These are phyloP conservation scores for Chaetogeoica ovagalla DNA, from an alignment of 2,888 invertebrate species.

Conservation along the genomic window DNA sequence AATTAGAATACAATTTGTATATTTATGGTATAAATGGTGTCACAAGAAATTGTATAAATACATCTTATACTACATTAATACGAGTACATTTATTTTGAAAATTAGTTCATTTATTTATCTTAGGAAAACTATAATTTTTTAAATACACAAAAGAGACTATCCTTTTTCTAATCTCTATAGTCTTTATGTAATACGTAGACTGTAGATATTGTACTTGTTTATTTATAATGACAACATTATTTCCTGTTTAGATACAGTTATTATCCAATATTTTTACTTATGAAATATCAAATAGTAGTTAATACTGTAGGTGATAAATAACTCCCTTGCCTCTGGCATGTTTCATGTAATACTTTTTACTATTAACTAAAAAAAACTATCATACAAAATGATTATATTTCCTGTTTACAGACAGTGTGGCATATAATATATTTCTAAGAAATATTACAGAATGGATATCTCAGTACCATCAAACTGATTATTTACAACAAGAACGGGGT, in stretches of 20 bases:
- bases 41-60: too few species aligned
- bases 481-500: conserved; percentile 12
- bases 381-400: conserved; percentile 18
- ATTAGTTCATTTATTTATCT: not conserved
- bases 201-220: conserved; percentile 15
- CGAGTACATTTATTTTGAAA: not conserved
- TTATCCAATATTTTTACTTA: not conserved
- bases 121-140: not conserved
- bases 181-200: not conserved
- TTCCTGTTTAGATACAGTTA: conserved; percentile 5
- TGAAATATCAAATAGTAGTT: not conserved
- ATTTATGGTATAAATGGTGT: too few species aligned
- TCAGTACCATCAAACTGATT: conserved; percentile 22
- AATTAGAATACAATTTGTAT: too few species aligned
- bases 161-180: not conserved
- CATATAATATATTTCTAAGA: conserved; percentile 30
- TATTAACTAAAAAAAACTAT: not conserved
- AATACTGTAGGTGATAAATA: not conserved
- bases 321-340: not conserved
- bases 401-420: conserved; percentile 39
- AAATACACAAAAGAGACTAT: not conserved
- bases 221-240: conserved; percentile 13
- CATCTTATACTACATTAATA: too few species aligned
- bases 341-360: not conserved
- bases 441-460: conserved; percentile 22